Percentiles rank a stretch among this genome's conserved stretches.
phyloP scores from a whole-genome alignment of 2,888 invertebrate species.

The Atrina japonica region DNA sequence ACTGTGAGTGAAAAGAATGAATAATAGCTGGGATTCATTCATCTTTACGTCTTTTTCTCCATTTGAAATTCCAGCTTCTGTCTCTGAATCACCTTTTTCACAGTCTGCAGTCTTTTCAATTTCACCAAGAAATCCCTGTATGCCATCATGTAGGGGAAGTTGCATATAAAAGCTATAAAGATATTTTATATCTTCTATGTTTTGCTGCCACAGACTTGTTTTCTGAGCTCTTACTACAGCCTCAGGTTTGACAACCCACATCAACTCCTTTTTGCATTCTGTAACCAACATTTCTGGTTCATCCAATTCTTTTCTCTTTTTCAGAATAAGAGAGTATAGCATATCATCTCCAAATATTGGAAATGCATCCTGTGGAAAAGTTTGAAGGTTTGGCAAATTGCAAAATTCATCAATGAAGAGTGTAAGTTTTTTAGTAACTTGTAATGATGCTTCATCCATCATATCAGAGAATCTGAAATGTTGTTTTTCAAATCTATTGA shows the following conservation, averaged over 20 bases:
- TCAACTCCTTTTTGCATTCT: conserved; percentile 34
- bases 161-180: conserved; percentile 41
- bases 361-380: conserved; percentile 44
- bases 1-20: conserved; percentile 54
- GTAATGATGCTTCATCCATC: conserved; percentile 29
- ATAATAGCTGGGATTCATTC: conserved; percentile 21
- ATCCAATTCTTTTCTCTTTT: conserved; percentile 10
- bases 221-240: conserved; percentile 35
- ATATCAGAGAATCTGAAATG: conserved; percentile 61
- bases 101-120: too few species aligned
- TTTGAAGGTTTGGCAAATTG: conserved; percentile 14
- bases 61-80: too few species aligned
- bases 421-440: conserved; percentile 34
- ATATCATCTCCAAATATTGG: conserved; percentile 55
- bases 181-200: conserved; percentile 4
- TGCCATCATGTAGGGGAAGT: conserved; percentile 55
- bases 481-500: conserved; percentile 73
- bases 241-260: conserved; percentile 55
- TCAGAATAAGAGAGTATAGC: conserved; percentile 49
- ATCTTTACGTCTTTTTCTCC: too few species aligned
- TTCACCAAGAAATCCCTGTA: conserved; percentile 9
- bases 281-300: not conserved
- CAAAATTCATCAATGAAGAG: conserved; percentile 30
- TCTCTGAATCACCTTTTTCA: too few species aligned
- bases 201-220: conserved; percentile 2